These are phyloP conservation scores for Xanthorhoe spadicearia DNA, from an alignment of 2,888 invertebrate genomes.

Conservation along the genomic window DNA sequence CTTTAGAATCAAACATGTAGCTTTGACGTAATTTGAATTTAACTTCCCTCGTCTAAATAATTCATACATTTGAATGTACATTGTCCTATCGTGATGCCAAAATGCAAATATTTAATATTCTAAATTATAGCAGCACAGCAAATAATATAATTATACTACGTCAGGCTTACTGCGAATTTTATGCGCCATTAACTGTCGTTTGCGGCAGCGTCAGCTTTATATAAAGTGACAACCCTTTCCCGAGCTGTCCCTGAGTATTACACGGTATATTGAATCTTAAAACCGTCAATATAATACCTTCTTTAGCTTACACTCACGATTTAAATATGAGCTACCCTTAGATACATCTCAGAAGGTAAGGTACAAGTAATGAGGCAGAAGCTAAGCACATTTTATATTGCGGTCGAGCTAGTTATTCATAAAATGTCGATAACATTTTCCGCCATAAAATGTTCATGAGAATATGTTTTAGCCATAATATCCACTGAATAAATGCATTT, in stretches of 20 bases:
- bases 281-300: slow-evolving; percentile 45
- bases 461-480: slow-evolving; percentile 2
- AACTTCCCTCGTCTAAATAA: too few species aligned
- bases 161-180: slow-evolving; percentile 73
- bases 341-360: slow-evolving; percentile 62
- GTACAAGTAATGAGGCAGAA: slow-evolving; percentile 66
- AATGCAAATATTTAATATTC: slow-evolving; percentile 17
- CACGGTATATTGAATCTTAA: slow-evolving; percentile 57
- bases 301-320: slow-evolving; percentile 47
- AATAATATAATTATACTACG: slow-evolving; percentile 69
- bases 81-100: too few species aligned
- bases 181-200: slow-evolving; percentile 79
- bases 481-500: not conserved
- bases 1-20: too few species aligned
- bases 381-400: slow-evolving; percentile 55
- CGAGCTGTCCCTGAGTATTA: slow-evolving; percentile 48
- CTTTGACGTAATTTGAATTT: too few species aligned
- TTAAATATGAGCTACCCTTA: slow-evolving; percentile 62
- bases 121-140: slow-evolving; percentile 57
- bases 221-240: slow-evolving; percentile 76
- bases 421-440: slow-evolving; percentile 16
- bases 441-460: slow-evolving; percentile 4
- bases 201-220: slow-evolving; percentile 75
- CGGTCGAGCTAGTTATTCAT: slow-evolving; percentile 35
- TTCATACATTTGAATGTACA: too few species aligned